Percentiles rank a stretch among this genome's conserved stretches.
These are phyloP conservation scores for Temnothorax rugatulus DNA, from an alignment of 2,888 invertebrate species.

Conservation along the genomic window DNA sequence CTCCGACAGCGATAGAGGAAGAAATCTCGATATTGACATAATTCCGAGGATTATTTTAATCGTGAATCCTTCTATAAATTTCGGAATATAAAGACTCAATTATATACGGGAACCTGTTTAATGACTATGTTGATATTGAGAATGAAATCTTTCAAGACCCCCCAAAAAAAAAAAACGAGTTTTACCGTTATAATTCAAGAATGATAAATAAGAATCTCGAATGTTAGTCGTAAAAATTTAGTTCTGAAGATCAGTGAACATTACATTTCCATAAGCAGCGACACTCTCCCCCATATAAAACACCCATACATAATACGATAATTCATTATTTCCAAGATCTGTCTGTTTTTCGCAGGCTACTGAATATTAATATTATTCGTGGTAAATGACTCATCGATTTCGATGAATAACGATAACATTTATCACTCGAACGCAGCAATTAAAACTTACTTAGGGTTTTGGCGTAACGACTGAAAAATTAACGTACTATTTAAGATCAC, in stretches of 20 bases:
- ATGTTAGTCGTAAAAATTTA: background rate
- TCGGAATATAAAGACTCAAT: background rate
- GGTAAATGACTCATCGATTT: background rate
- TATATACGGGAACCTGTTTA: background rate
- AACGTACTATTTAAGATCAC: background rate
- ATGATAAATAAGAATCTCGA: background rate
- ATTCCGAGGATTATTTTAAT: background rate
- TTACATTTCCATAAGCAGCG: background rate
- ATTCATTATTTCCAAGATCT: background rate
- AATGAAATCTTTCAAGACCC: background rate
- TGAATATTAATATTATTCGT: background rate
- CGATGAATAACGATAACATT: constrained; percentile 9
- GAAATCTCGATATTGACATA: background rate
- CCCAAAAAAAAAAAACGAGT: background rate
- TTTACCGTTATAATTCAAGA: background rate
- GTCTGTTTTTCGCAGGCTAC: background rate
- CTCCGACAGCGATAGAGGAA: background rate
- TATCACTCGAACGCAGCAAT: background rate
- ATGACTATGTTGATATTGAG: background rate
- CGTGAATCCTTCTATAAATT: background rate
- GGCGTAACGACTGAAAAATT: background rate
- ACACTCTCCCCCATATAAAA: background rate
- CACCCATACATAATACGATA: background rate
- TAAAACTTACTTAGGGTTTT: background rate
- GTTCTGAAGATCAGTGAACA: background rate